Percentiles rank a stretch among this genome's conserved stretches.
Conservation (phyloP, 2,797 vertebrate genomes). For the Gymnoscopelus microlampas region DNA sequence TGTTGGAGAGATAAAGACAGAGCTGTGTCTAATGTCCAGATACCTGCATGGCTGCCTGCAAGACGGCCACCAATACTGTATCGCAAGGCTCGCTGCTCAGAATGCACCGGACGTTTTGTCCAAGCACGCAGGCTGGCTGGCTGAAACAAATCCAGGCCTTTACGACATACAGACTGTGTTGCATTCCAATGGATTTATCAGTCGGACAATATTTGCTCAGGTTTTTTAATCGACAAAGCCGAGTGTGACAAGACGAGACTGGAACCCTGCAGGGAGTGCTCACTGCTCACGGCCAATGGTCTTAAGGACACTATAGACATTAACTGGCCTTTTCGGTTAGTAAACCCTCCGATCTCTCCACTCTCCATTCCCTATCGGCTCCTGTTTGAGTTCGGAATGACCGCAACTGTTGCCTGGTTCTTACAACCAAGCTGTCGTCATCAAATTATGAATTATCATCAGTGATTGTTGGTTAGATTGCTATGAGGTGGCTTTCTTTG, state of each 20-base stretch:
- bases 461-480: no score
- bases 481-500: no score
- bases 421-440: slow-evolving; percentile 25
- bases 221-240: slow-evolving; percentile 60
- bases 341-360: slow-evolving; percentile 31
- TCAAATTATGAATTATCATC: no score
- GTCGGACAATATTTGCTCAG: slow-evolving; percentile 74
- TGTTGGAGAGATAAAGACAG: no score
- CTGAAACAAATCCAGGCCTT: slow-evolving; percentile 46
- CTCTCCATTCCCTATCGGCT: slow-evolving; percentile 30
- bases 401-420: slow-evolving; percentile 20
- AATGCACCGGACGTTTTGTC: slow-evolving; percentile 42
- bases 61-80: slow-evolving; percentile 6
- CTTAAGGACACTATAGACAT: slow-evolving; percentile 37
- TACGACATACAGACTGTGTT: slow-evolving; percentile 39
- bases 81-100: slow-evolving; percentile 52
- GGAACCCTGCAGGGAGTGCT: slow-evolving; percentile 43
- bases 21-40: background rate
- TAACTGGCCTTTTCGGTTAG: slow-evolving; percentile 25
- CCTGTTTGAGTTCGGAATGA: slow-evolving; percentile 26
- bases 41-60: background rate
- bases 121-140: slow-evolving; percentile 22
- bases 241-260: slow-evolving; percentile 56
- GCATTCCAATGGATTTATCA: slow-evolving; percentile 76
- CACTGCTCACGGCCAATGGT: slow-evolving; percentile 20